Base-by-base conservation (phyloP, 2,113 vertebrate species). In the Melanostigma gelatinosum region DNA sequence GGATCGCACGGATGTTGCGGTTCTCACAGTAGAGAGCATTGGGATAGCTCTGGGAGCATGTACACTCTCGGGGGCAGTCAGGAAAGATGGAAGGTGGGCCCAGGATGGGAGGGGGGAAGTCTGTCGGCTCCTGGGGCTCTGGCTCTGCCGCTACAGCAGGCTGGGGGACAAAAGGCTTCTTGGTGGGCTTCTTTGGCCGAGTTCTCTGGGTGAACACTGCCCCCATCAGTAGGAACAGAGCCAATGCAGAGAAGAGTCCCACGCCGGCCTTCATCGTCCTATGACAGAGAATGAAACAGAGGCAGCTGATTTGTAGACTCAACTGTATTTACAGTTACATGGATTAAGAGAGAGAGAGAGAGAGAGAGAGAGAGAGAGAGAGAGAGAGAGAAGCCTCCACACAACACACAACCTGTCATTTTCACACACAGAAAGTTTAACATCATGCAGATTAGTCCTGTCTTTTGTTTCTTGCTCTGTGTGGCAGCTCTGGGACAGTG, bases 21-120 rank as follows among this genome's bases (percentile, higher is more conserved):
- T 97, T 99, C 90, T 99, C 98, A 63, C 98, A 99, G 92, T 98
- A 97, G 64, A 99, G 96, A 38, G 98, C 95, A 0, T 96, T 96
- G 0, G 97, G 97, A 86, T 97, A 97, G 73, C 94, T 96, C 0
- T 96, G 93, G 6, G 96, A 93, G 61, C 98, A 99, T 58, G 92
- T 93, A 78, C 98, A 99, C 69, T 98, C 98, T n/a, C 93, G 86
- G 0, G 98, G 98, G 63, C 98, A 99, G 92, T 98, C 97, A 0
- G 94, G 88, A 73, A 93, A 99, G 18, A 95, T 0, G 0, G 97
- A 99, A 0, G 96, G 95, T 0, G 97, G 97, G 0, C 97, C 97
- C 0, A 97, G 92, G 64, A 99, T 96, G 0, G 95, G 95, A 0
- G 97, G 98, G 4, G 98, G 97, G 82, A 98, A 96, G 74, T 98